phyloP scores from a whole-genome alignment of 2,797 vertebrate species.

The Perdix hodgsoniae region DNA sequence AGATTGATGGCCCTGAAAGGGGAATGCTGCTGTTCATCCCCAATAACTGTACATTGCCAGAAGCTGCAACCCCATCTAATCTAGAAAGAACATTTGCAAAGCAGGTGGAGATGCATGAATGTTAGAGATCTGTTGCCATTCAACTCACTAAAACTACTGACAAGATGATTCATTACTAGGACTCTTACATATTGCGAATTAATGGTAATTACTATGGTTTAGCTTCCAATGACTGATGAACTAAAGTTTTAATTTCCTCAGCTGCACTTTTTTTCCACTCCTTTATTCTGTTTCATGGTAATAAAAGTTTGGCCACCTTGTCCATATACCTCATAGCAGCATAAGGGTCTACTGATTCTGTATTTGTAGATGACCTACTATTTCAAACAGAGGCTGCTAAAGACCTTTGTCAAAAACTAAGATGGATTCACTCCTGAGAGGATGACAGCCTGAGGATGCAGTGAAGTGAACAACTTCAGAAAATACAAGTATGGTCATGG shows the following conservation, averaged over 20 bases:
- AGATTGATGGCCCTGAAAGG: background rate
- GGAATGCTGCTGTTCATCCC: background rate
- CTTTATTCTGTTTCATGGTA: background rate
- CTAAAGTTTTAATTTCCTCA: background rate
- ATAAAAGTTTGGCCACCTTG: background rate
- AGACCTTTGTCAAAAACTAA: background rate
- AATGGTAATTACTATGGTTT: conserved; percentile 17
- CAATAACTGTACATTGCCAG: background rate
- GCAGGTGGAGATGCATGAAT: background rate
- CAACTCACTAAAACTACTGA: background rate
- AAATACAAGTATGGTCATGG: background rate
- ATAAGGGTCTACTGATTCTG: background rate
- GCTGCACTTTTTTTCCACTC: background rate
- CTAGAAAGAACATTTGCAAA: background rate
- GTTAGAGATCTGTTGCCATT: conserved; percentile 24
- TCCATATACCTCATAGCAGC: accelerated
- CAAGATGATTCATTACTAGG: conserved; percentile 21
- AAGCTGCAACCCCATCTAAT: background rate
- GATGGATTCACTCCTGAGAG: background rate
- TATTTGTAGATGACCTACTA: background rate
- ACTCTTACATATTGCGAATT: conserved; percentile 27
- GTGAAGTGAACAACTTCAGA: background rate
- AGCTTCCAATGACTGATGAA: background rate
- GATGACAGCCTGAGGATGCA: background rate
- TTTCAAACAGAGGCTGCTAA: background rate